Evolutionary conservation across 2,113 vertebrate species (phyloP).

Genomic region (Sapayoa aenigma): DNA sequence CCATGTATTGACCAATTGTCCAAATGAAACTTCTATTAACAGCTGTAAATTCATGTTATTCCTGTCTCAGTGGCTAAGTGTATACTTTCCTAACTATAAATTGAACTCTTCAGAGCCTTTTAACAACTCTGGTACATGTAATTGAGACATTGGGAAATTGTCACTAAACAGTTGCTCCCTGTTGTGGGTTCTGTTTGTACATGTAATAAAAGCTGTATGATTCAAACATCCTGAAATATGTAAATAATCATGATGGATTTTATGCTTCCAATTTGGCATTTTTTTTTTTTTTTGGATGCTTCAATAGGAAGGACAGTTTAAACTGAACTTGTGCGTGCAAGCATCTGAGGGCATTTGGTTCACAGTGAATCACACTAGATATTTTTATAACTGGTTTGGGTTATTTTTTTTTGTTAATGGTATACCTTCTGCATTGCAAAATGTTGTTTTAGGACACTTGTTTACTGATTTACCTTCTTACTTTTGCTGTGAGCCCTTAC

Average conservation of each 20-base stretch:
- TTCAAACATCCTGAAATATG: not conserved
- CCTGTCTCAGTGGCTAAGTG: not conserved
- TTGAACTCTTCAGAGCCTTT: not conserved
- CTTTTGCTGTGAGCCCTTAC: not conserved
- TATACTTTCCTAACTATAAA: not conserved
- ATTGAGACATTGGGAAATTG: not conserved
- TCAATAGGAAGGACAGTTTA: not conserved
- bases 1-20: slow-evolving; percentile 10
- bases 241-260: not conserved
- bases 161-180: not conserved
- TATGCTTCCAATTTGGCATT: not conserved
- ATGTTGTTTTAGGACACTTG: not conserved
- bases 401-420: not conserved
- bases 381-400: not conserved
- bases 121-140: not conserved
- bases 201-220: not conserved
- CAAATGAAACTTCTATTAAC: not conserved
- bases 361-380: not conserved
- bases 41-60: slow-evolving; percentile 8
- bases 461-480: not conserved
- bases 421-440: not conserved
- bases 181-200: not conserved
- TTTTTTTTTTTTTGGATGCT: not conserved
- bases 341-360: not conserved
- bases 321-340: not conserved